A percentile compares a stretch with the other conserved stretches of the same genome.
Evolutionary conservation across 2,797 vertebrate species (phyloP).

Genomic region (Hoplostethus mediterraneus): DNA sequence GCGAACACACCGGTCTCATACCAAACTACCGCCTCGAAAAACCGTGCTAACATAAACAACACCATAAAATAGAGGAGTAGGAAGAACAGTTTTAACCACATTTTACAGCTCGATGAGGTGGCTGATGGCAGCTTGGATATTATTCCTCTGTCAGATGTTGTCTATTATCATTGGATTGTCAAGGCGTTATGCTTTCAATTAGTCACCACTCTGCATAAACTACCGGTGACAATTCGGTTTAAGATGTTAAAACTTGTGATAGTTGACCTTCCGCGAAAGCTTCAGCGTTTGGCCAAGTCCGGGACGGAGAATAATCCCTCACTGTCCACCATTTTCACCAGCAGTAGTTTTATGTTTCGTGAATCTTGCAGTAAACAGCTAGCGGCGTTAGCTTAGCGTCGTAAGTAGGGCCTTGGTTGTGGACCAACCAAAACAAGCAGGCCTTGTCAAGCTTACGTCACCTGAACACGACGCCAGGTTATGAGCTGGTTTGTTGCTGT

Average conservation of each 20-base stretch:
- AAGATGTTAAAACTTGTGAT: neutral
- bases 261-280: neutral
- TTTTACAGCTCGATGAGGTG: constrained; percentile 66
- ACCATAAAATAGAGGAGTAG: constrained; percentile 93
- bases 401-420: constrained; percentile 41
- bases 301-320: neutral
- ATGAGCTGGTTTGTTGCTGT: neutral
- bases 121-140: neutral
- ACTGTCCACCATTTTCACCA: constrained; percentile 28
- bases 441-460: neutral
- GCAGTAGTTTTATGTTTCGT: constrained; percentile 2
- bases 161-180: neutral
- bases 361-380: constrained; percentile 1
- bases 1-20: constrained; percentile 95
- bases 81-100: constrained; percentile 97
- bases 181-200: neutral
- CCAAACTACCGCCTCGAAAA: constrained; percentile 96
- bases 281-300: neutral
- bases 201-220: neutral
- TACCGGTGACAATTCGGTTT: too few relatives aligned
- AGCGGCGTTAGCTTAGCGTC: constrained; percentile 59
- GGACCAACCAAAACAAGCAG: neutral
- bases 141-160: neutral
- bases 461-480: neutral
- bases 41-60: constrained; percentile 91